Evolutionary conservation across 2,113 vertebrate species (phyloP).

Genomic region (Numida meleagris): DNA sequence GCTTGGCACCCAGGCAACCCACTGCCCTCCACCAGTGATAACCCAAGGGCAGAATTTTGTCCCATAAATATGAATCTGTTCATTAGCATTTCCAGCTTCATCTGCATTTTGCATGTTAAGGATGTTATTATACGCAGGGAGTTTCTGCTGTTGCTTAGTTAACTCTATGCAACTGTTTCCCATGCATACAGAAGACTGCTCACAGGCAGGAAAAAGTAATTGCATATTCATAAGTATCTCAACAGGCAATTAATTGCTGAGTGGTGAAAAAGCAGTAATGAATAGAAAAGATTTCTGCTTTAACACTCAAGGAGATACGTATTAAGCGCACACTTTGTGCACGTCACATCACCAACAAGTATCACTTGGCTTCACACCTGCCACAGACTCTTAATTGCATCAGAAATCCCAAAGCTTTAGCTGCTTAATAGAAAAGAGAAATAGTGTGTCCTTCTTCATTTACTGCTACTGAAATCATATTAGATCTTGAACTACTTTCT

Average conservation of each 20-base stretch:
- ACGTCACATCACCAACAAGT: constrained; percentile 9
- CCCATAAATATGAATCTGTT: neutral
- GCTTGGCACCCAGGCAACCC: neutral
- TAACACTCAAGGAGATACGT: constrained; percentile 62
- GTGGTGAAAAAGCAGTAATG: constrained; percentile 70
- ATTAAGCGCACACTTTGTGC: constrained; percentile 27
- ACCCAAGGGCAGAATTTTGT: neutral
- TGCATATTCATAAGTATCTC: constrained; percentile 80
- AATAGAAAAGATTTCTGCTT: constrained; percentile 76
- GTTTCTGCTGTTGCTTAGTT: neutral
- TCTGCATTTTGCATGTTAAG: neutral
- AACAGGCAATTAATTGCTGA: constrained; percentile 77
- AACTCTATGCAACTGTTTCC: constrained; percentile 7
- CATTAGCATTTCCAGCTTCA: neutral
- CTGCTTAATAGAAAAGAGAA: neutral
- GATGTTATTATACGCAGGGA: neutral
- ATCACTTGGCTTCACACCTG: constrained; percentile 58
- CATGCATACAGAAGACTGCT: constrained; percentile 25
- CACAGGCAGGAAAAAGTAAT: constrained; percentile 36
- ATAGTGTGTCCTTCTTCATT: constrained; percentile 24
- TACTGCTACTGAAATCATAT: constrained; percentile 52
- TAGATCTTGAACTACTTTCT: constrained; percentile 67
- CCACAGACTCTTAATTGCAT: constrained; percentile 1
- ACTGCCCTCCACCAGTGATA: neutral
- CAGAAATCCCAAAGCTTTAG: constrained; percentile 66